Evolutionary conservation across 1,140 invertebrate species (phyloP), one percentile per base, ranked within the genome.

Genomic region (Saccostrea glomerata): DNA sequence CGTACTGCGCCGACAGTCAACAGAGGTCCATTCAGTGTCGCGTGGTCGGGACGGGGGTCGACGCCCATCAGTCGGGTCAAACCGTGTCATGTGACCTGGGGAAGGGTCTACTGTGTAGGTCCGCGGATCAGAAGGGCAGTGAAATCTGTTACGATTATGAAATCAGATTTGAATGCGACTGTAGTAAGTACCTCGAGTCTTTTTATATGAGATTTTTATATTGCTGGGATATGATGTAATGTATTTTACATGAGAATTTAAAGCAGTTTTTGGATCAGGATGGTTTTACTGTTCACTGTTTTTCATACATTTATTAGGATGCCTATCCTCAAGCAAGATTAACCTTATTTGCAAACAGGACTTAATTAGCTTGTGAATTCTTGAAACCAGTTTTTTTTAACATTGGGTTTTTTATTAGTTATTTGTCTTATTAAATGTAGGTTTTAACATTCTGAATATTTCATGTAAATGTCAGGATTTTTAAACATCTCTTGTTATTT

Each of bases 81-180:
- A 89, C 86, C 0, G 90, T 94, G 0, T 91, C 88, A 11, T 95
- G 95, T 89, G 90, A 93, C 83, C 30, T 94, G 15, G 66, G 87
- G 3, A 87, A 93, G 58, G 95, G 95, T 25, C 90, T 95, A 20
- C 88, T 90, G 9, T 95, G 95, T 90, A 87, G 83, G 20, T 92
- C 95, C 40, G 89, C 87, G 12, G 93, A 94, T 20, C 90, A 92
- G 82, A 25, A 88, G 85, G 12, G 91, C 89, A n/a, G 0, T 12
- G 91, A 91, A n/a, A 84, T 87, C 9, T 95, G 95, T 84, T 40
- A 88, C 11, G 94, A 95, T 89, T 94, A 93, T 89, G 94, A 95
- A 91, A 91, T 95, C 17, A 88, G 95, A 30, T 92, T 94, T 58
- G 88, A 90, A 20, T 95, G 95, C 86, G 84, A 94, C 82, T 95